Base-by-base conservation (phyloP, 2,888 invertebrate species). In the Rotaria magnacalcarata region DNA sequence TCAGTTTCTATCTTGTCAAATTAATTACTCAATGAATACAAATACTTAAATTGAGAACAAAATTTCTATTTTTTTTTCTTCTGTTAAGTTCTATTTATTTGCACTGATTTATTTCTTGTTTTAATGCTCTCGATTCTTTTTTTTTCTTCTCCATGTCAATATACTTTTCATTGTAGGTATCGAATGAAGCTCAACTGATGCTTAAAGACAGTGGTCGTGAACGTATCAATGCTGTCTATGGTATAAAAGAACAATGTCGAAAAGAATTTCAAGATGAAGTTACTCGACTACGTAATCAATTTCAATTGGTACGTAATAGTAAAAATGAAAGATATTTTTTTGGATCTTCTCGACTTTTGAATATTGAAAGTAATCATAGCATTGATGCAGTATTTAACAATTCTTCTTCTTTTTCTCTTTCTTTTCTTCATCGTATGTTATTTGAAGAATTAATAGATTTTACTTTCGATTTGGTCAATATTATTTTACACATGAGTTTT, bases 261-360 rank as follows among this genome's bases (percentile, higher is more conserved):
- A 80, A 80, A 80, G 80, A 80, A 80, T 80, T 47, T 80, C 80
- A 47, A 19, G 80, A 80, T 47, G 80, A 80, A 80, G 14, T 80
- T 19, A 41, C 43, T 80, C 80, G 47, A 47, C 47, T 80, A 80
- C 80, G 47, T 47, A 80, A 43, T 47, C 80, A 80, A 80, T 80
- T 80, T 47, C 80, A 80, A 80, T n/a, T n/a, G 47, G 80, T 80
- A 80, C 47, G 47, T 80, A 67, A 34, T 0, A 52, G 52, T 4
- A 8, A 52, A 54, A 54, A 7, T 21, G 21, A 54, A 54, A 54
- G 19, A 3, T 54, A 6, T 54, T 8, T 34, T 2, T 34, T 34
- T 34, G 2, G 19, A 21, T 54, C 10, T 21, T 54, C 5, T 7
- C 19, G 4, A 21, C 10, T 19, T 54, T 54, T 21, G 54, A 3